Evolutionary conservation across 2,797 vertebrate species (phyloP).

Genomic region (Peromyscus melanophrys): DNA sequence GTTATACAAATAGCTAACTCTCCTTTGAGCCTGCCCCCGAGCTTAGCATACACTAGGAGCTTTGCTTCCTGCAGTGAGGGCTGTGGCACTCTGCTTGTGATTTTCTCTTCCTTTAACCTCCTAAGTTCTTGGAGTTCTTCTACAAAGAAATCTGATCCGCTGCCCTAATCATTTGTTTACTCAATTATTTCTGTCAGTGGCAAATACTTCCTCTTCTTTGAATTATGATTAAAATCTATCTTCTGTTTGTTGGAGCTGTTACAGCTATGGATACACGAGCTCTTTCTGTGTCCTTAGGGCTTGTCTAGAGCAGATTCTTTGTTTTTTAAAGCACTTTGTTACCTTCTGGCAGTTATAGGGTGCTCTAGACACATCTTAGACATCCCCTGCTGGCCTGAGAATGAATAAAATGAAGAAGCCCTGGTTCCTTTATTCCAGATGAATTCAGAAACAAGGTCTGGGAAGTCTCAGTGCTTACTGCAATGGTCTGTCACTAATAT

Average conservation of each 20-base stretch:
- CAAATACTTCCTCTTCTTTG: background rate
- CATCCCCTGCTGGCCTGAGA: background rate
- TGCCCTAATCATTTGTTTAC: background rate
- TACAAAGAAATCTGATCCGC: background rate
- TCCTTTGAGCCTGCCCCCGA: background rate
- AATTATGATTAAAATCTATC: constrained; percentile 29
- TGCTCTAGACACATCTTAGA: background rate
- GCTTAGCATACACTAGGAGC: background rate
- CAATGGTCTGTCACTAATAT: background rate
- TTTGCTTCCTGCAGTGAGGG: background rate
- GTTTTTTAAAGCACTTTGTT: background rate
- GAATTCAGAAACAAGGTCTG: constrained; percentile 54
- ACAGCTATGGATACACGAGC: background rate
- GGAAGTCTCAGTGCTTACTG: background rate
- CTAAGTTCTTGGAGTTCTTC: constrained; percentile 2
- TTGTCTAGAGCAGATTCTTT: background rate
- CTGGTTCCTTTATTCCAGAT: constrained; percentile 28
- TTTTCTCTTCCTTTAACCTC: background rate
- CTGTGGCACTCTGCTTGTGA: background rate
- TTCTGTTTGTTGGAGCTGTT: constrained; percentile 8
- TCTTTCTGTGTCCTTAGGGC: background rate
- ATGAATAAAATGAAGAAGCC: background rate
- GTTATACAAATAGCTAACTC: background rate
- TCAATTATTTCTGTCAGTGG: constrained; percentile 35
- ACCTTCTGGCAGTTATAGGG: background rate